These are phyloP conservation scores for Eumerus sabulonum DNA, from an alignment of 2,888 invertebrate species.

Conservation along the genomic window DNA sequence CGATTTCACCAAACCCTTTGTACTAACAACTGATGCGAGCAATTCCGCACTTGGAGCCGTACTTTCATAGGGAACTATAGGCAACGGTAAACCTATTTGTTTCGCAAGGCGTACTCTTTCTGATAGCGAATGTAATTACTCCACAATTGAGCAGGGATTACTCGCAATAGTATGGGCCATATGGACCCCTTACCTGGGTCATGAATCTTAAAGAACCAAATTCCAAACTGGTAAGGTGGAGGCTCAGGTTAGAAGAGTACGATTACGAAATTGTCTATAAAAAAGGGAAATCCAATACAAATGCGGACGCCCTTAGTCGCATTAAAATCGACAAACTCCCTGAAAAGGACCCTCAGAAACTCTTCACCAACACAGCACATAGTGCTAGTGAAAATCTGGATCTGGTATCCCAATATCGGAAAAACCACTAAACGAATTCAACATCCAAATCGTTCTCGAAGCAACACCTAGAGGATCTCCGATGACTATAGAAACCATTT, in stretches of 20 bases:
- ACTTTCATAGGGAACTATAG: slow-evolving; percentile 64
- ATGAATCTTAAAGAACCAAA: slow-evolving; percentile 22
- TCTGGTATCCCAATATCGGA: slow-evolving; percentile 20
- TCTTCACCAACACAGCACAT: slow-evolving; percentile 23
- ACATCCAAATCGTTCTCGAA: slow-evolving; percentile 24
- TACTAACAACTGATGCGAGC: too few relatives aligned
- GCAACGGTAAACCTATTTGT: slow-evolving; percentile 69
- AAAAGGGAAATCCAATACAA: slow-evolving; percentile 61
- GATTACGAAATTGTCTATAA: slow-evolving; percentile 70
- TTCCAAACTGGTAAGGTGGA: slow-evolving; percentile 74
- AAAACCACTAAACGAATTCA: slow-evolving; percentile 65
- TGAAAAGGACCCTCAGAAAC: slow-evolving; percentile 11
- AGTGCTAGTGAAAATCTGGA: slow-evolving; percentile 55
- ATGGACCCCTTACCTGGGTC: slow-evolving; percentile 71
- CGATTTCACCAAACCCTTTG: too few relatives aligned
- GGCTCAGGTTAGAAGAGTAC: slow-evolving; percentile 66
- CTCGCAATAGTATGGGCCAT: slow-evolving; percentile 72
- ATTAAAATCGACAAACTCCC: slow-evolving; percentile 29
- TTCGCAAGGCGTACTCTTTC: slow-evolving; percentile 71
- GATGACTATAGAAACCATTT: slow-evolving; percentile 20
- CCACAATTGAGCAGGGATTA: slow-evolving; percentile 73
- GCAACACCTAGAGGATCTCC: slow-evolving; percentile 4
- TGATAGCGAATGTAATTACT: slow-evolving; percentile 69
- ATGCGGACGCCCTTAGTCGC: slow-evolving; percentile 61
- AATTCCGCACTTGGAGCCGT: slow-evolving; percentile 69